Base-by-base conservation (phyloP, 2,797 vertebrate species). In the Esox masquinongy region DNA sequence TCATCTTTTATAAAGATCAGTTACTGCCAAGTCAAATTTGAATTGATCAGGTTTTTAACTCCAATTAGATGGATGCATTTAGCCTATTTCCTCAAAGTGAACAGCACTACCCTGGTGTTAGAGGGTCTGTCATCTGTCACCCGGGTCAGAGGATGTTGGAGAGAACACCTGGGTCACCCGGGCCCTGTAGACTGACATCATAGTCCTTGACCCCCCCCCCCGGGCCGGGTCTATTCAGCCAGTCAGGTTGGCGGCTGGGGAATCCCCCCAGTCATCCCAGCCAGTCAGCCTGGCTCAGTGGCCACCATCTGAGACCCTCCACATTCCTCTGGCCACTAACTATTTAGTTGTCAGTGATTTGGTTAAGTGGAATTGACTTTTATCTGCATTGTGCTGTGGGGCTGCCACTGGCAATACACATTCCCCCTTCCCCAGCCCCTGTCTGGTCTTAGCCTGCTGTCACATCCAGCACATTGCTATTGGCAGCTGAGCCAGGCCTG, bases 331-430 rank as follows among this genome's bases (percentile, higher is more conserved):
- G 90, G 95, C 93, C 94, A 92, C 88, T 93, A 96, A 97, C 97
- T 97, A 97, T 97, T 97, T 97, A 96, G 96, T 97, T 95, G 96
- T 96, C 95, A 95, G 94, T 94, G 95, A 94, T 96, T 97, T 96
- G 91, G 91, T 96, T 98, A 97, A 97, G 95, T 97, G 95, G 94
- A 96, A 97, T 97, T 97, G 96, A 97, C 96, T 97, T 97, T 97
- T 97, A 94, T 95, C 94, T 94, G 92, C 82, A 84, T 77, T 90
- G 90, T 93, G 95, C 94, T 95, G 86, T 91, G 88, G 92, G 86
- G 94, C 93, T 96, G 97, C 97, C 96, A 97, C 92, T 85, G 94
- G 95, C 92, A 77, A 94, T 95, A 93, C 93, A 93, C 59, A 89
- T 95, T 95, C 94, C 94, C 95, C 92, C 91, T 93, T 91, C 85